Evolutionary conservation across 2,113 vertebrate genomes (phyloP).

Genomic region (Anhinga anhinga): DNA sequence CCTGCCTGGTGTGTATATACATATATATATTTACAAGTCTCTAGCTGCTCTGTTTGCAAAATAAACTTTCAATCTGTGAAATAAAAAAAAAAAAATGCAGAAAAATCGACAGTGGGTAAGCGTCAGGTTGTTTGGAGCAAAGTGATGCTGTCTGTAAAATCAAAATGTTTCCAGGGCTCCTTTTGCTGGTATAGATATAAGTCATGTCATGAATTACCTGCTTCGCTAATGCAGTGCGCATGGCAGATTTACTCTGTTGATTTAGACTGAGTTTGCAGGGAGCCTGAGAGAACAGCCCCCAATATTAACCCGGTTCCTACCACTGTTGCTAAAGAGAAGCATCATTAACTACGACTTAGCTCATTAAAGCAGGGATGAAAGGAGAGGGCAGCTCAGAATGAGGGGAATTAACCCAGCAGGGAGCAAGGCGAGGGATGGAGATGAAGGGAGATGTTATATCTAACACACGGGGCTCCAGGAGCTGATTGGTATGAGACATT

Average conservation of each 20-base stretch:
- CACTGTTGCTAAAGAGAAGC: neutral
- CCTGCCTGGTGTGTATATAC: neutral
- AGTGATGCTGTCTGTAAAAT: neutral
- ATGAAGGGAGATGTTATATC: neutral
- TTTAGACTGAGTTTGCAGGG: neutral
- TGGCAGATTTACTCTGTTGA: neutral
- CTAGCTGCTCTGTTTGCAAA: neutral
- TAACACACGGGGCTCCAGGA: neutral
- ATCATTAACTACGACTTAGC: neutral
- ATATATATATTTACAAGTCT: neutral
- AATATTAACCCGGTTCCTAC: neutral
- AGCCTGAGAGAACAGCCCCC: neutral
- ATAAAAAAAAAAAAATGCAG: neutral
- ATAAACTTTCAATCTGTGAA: neutral
- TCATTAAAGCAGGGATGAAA: conserved; percentile 39
- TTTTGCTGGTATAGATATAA: neutral
- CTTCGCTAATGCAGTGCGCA: neutral
- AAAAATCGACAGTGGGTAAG: neutral
- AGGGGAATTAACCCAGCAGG: neutral
- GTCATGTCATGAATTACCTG: neutral
- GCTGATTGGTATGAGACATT: neutral
- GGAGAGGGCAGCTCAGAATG: neutral
- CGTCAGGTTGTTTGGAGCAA: neutral
- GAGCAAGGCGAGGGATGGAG: neutral
- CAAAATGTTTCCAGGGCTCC: neutral